Evolutionary conservation across 2,797 vertebrate species (phyloP).

Genomic region (Anniella stebbinsi): DNA sequence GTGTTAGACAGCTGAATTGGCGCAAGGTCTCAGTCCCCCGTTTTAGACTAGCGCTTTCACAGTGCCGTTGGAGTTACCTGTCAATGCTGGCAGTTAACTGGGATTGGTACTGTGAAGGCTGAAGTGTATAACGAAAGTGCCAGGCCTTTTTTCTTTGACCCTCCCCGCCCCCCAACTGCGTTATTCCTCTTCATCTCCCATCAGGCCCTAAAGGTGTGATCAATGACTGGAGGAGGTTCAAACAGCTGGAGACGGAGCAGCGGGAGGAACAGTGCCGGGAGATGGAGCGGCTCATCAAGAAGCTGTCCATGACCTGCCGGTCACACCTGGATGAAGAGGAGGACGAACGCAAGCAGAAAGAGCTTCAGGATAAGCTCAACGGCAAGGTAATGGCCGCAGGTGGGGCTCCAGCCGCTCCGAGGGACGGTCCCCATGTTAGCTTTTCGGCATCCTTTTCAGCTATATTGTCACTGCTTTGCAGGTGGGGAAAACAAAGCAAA

Average conservation of each 20-base stretch:
- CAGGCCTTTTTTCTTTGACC: neutral
- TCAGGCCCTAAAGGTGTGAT: slow-evolving; percentile 97
- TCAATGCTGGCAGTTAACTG: too few relatives aligned
- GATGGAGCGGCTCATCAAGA: slow-evolving; percentile 95
- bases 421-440: too few relatives aligned
- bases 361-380: slow-evolving; percentile 91
- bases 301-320: slow-evolving; percentile 93
- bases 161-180: neutral
- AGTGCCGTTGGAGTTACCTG: too few relatives aligned
- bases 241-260: slow-evolving; percentile 96
- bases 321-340: slow-evolving; percentile 91
- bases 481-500: too few relatives aligned
- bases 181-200: neutral
- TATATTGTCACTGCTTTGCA: too few relatives aligned
- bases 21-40: neutral
- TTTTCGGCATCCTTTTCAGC: too few relatives aligned
- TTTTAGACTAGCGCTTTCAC: too few relatives aligned
- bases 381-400: slow-evolving; percentile 84
- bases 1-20: neutral
- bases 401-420: neutral
- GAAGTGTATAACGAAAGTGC: neutral
- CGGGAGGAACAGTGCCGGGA: slow-evolving; percentile 93
- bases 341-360: slow-evolving; percentile 89
- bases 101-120: neutral
- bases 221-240: slow-evolving; percentile 97